phyloP scores from a whole-genome alignment of 2,888 invertebrate species.

The Nemapogon koenigi region DNA sequence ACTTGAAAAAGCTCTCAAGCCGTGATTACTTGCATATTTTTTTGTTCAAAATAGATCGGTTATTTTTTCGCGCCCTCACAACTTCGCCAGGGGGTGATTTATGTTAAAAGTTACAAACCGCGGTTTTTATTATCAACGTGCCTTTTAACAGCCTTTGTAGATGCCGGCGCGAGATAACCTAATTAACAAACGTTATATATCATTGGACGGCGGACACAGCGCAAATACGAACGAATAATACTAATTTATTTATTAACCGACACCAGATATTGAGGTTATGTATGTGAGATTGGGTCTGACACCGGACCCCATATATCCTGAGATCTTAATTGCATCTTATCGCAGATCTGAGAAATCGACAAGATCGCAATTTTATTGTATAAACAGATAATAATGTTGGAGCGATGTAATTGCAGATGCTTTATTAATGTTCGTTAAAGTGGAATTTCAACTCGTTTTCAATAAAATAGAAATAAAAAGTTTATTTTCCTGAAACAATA shows the following conservation, averaged over 20 bases:
- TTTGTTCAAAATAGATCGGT: conserved; percentile 24
- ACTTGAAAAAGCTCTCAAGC: conserved; percentile 59
- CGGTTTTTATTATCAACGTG: conserved; percentile 60
- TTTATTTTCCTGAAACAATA: no score
- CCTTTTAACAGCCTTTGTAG: conserved; percentile 53
- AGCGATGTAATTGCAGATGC: conserved; percentile 4
- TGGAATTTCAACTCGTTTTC: no score
- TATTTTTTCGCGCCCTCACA: conserved; percentile 36
- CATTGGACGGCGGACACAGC: conserved; percentile 37
- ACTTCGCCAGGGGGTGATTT: conserved; percentile 56
- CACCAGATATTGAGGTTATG: conserved; percentile 25
- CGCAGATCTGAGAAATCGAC: conserved; percentile 30
- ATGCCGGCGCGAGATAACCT: conserved; percentile 58
- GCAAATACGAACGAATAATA: conserved; percentile 51
- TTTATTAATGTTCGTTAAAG: no score
- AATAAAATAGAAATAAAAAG: no score
- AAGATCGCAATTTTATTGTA: conserved; percentile 32
- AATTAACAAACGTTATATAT: conserved; percentile 61
- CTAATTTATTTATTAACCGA: conserved; percentile 43
- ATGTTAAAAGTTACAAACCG: conserved; percentile 56
- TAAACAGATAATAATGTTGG: conserved; percentile 17
- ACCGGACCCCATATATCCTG: conserved; percentile 23
- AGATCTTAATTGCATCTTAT: conserved; percentile 39
- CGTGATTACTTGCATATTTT: conserved; percentile 62
- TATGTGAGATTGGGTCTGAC: conserved; percentile 22